A percentile compares a stretch with the other conserved stretches of the same genome.
Evolutionary conservation across 2,797 vertebrate genomes (phyloP).

Genomic region (Falco novaeseelandiae): DNA sequence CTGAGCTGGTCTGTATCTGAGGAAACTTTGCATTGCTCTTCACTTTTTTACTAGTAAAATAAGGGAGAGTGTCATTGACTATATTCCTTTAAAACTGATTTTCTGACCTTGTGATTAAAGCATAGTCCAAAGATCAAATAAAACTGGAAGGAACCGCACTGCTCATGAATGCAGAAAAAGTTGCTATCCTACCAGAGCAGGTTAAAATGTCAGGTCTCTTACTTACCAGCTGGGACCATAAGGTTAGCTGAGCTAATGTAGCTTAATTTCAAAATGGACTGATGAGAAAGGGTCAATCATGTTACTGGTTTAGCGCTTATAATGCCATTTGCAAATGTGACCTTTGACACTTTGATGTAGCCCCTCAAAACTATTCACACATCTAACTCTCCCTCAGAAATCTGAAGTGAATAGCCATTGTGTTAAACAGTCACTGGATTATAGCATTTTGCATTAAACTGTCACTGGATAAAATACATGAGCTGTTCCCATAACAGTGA

Average conservation of each 20-base stretch:
- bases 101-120: not conserved
- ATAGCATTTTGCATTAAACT: not conserved
- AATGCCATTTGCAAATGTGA: not conserved
- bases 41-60: not conserved
- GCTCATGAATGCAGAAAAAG: not conserved
- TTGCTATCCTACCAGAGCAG: not conserved
- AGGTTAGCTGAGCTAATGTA: not conserved
- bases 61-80: not conserved
- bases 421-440: not conserved
- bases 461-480: not conserved
- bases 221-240: accelerated
- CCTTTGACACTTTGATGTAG: not conserved
- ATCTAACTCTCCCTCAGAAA: not conserved
- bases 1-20: not conserved
- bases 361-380: not conserved
- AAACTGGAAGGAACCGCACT: not conserved
- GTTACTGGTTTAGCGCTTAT: not conserved
- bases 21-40: not conserved
- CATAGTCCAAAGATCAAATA: not conserved
- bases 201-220: not conserved
- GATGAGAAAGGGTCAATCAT: not conserved
- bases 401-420: not conserved
- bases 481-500: not conserved
- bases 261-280: not conserved
- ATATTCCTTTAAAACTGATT: not conserved